These are phyloP conservation scores for Drosophila multiciliata DNA, from an alignment of 2,888 invertebrate genomes.

Conservation along the genomic window DNA sequence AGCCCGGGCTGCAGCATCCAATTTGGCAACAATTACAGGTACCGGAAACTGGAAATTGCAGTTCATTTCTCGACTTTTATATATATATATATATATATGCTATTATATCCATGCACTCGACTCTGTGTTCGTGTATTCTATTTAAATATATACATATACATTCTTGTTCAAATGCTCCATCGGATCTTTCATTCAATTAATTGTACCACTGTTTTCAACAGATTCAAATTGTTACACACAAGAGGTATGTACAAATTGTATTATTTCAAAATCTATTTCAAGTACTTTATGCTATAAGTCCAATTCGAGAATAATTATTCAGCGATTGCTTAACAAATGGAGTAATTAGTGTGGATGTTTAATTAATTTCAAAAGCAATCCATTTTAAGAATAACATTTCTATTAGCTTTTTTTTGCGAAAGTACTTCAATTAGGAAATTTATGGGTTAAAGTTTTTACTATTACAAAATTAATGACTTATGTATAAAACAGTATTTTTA, in stretches of 20 bases:
- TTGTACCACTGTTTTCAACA: not conserved
- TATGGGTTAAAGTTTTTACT: not conserved
- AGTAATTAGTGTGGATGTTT: not conserved
- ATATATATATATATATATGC: constrained; percentile 27
- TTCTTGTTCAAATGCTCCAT: constrained; percentile 40
- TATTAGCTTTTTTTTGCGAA: not conserved
- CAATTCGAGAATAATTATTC: not conserved
- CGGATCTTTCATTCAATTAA: constrained; percentile 3
- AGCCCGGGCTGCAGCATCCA: constrained; percentile 14
- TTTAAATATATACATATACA: constrained; percentile 68
- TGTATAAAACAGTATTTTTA: not conserved
- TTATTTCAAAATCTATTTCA: constrained; percentile 1
- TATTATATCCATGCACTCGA: constrained; percentile 35
- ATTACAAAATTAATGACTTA: not conserved
- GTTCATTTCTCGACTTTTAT: constrained; percentile 38
- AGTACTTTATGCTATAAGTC: constrained; percentile 6
- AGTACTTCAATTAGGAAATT: not conserved
- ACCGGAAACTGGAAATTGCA: constrained; percentile 49
- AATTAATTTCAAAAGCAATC: not conserved
- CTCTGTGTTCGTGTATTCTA: constrained; percentile 48
- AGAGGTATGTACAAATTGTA: constrained; percentile 21
- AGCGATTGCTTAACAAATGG: constrained; percentile 2
- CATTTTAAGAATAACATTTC: not conserved
- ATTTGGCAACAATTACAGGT: constrained; percentile 32
- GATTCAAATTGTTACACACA: not conserved